A percentile compares a stretch with the other conserved stretches of the same genome.
phyloP scores from a whole-genome alignment of 2,113 vertebrate species.

The Climacteris rufus region DNA sequence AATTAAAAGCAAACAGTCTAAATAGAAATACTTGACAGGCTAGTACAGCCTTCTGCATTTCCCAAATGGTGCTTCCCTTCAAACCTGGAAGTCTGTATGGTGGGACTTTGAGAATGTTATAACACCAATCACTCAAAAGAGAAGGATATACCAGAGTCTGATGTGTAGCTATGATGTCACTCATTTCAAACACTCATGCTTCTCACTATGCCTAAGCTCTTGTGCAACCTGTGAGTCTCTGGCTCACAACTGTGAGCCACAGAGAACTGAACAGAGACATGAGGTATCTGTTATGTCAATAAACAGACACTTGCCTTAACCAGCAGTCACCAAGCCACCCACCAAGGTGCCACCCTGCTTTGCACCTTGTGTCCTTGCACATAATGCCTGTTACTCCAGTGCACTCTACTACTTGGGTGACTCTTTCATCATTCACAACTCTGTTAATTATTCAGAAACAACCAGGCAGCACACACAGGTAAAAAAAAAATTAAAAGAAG shows the following conservation, averaged over 20 bases:
- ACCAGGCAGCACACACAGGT: background rate
- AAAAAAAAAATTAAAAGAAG: background rate
- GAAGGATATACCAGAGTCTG: background rate
- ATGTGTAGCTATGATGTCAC: background rate
- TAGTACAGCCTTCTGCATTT: background rate
- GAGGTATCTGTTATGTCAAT: background rate
- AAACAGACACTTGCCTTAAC: background rate
- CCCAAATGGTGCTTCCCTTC: background rate
- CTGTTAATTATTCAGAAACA: background rate
- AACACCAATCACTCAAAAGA: background rate
- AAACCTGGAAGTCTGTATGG: background rate
- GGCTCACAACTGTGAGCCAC: background rate
- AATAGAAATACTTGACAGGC: background rate
- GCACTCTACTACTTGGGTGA: background rate
- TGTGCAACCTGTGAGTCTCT: background rate
- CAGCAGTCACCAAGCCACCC: background rate
- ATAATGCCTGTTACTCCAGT: background rate
- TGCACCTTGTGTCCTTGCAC: background rate
- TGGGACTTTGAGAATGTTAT: accelerated
- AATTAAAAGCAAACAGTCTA: background rate
- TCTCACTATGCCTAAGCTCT: background rate
- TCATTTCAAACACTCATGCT: background rate
- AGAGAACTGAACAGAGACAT: background rate
- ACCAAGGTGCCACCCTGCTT: background rate
- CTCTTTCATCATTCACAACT: background rate